A percentile compares a stretch with the other conserved stretches of the same genome.
phyloP scores from a whole-genome alignment of 2,888 invertebrate genomes.

The Ditula angustiorana region DNA sequence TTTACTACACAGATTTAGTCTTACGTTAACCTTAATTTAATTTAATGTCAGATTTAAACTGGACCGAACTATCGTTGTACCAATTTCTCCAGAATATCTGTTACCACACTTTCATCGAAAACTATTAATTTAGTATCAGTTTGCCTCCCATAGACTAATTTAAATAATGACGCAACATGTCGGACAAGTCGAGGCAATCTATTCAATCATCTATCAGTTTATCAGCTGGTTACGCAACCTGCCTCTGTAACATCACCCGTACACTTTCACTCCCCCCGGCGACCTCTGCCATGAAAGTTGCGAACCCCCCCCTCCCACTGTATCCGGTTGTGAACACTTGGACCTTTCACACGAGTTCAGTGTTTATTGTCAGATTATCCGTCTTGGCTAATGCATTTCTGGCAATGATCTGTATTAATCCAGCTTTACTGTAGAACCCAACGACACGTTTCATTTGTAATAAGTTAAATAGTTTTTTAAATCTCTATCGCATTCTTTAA shows the following conservation, averaged over 20 bases:
- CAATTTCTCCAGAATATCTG: not conserved
- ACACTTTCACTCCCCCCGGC: slow-evolving; percentile 47
- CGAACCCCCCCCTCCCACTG: slow-evolving; percentile 40
- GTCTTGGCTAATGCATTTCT: slow-evolving; percentile 5
- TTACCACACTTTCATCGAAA: slow-evolving; percentile 8
- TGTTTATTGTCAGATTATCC: slow-evolving; percentile 24
- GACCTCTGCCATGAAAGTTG: slow-evolving; percentile 51
- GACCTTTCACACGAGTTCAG: slow-evolving; percentile 36
- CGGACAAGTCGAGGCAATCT: slow-evolving; percentile 10
- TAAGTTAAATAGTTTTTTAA: too few species aligned
- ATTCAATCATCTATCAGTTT: slow-evolving; percentile 34
- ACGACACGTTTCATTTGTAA: too few species aligned
- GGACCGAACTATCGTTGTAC: not conserved
- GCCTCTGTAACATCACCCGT: slow-evolving; percentile 40
- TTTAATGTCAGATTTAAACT: not conserved
- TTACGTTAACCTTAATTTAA: too few species aligned
- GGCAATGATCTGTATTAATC: not conserved
- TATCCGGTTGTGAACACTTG: slow-evolving; percentile 35
- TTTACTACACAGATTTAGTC: not conserved
- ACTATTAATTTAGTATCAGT: slow-evolving; percentile 7
- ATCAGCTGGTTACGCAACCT: slow-evolving; percentile 40
- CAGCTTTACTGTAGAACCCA: not conserved
- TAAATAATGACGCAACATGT: slow-evolving; percentile 28
- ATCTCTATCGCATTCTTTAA: not conserved
- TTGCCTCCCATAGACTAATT: slow-evolving; percentile 8